Evolutionary conservation across 2,888 invertebrate species (phyloP).

Genomic region (Aphelenchoides bicaudatus): DNA sequence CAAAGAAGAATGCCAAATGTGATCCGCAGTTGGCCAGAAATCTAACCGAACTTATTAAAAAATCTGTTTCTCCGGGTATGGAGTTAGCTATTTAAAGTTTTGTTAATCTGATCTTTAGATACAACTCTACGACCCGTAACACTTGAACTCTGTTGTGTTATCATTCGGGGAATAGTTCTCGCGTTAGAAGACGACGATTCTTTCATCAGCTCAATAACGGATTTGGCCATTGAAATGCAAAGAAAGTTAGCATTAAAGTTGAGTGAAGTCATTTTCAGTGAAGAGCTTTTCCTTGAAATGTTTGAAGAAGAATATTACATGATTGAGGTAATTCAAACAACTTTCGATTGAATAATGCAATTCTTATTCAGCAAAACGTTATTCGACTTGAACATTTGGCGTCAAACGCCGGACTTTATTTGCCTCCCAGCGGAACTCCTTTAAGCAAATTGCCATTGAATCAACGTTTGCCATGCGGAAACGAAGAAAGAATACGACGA

Average conservation of each 20-base stretch:
- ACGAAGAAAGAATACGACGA: constrained; percentile 70
- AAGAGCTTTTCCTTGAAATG: constrained; percentile 95
- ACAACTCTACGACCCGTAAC: constrained; percentile 84
- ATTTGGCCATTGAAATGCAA: constrained; percentile 64
- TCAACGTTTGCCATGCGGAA: constrained; percentile 89
- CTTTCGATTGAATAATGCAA: background rate
- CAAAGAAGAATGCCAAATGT: constrained; percentile 31
- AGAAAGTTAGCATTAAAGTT: constrained; percentile 63
- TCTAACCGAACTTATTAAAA: constrained; percentile 1
- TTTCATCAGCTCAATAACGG: constrained; percentile 60
- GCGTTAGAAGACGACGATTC: constrained; percentile 63
- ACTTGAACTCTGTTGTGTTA: constrained; percentile 78
- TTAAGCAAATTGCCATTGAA: constrained; percentile 91
- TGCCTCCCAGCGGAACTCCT: constrained; percentile 91
- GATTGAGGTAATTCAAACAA: constrained; percentile 68
- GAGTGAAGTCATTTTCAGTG: constrained; percentile 67
- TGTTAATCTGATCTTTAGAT: constrained; percentile 22
- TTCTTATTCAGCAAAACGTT: constrained; percentile 25
- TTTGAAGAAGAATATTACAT: constrained; percentile 97
- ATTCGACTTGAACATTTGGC: constrained; percentile 76
- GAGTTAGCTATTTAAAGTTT: constrained; percentile 6
- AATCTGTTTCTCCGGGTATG: constrained; percentile 10
- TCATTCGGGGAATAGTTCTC: constrained; percentile 72
- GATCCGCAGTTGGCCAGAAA: constrained; percentile 20
- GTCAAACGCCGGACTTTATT: constrained; percentile 88